Base-by-base conservation (phyloP, 2,888 invertebrate species). In the Drosophila koepferae region DNA sequence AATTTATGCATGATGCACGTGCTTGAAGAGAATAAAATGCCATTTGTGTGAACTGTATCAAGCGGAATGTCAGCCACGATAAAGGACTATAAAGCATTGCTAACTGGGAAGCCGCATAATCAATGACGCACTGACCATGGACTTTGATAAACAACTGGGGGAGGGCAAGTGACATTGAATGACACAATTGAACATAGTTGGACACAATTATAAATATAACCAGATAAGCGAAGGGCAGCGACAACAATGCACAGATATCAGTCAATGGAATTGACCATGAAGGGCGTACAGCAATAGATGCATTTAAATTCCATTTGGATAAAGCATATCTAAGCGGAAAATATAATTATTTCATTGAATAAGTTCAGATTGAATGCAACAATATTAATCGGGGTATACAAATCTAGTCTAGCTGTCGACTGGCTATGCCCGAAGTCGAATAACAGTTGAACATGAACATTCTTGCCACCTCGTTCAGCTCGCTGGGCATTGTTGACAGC, bases 401-500 rank as follows among this genome's bases (percentile, higher is more conserved):
- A 36, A 23, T 1, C 8, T 7, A 36, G 16, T 20, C 12, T 9
- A 40, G 3, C 18, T 3, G 16, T 7, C 14, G 14, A 20, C 9
- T 49, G 31, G 38, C 14, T 28, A 12, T 40, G 18, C 18, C 8
- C 9, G 18, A 14, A 28, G 20, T 36, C 16, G 28, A 46, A 38
- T 31, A 49, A 41, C 59, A 64, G 31, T 43, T 51, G 41, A 43
- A 34, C 61, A 62, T 58, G 43, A 55, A 63, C 31, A 63, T 51
- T 40, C 54, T 10, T 53, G 63, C 43, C 62, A 36, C 43, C 61
- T 46, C 63, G 55, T 60, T 53, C 53, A 62, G 38, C 49, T 40
- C 53, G 62, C 31, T 49, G 51, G 44, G 49, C 63, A 70, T 63
- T 48, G 77, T 59, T 76, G 77, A 76, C 64, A 59, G 49, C 62